Evolutionary conservation across 2,113 vertebrate genomes (phyloP).

Genomic region (Saguinus imperator): DNA sequence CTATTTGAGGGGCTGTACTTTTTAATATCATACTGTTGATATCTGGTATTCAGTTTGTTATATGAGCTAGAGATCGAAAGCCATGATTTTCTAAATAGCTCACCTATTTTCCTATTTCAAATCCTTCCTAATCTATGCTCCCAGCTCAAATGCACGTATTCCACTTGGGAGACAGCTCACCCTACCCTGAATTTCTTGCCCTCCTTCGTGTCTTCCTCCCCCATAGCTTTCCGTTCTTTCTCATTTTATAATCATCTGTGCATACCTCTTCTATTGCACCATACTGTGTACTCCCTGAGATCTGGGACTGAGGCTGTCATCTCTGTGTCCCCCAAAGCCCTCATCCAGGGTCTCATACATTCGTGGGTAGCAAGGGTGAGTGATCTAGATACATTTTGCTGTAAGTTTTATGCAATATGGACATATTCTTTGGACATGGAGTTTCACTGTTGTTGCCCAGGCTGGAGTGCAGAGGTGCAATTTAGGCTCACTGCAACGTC

Average conservation of each 20-base stretch:
- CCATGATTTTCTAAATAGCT: slow-evolving; percentile 31
- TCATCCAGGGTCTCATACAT: background rate
- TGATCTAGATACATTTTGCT: background rate
- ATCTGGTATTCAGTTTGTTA: slow-evolving; percentile 1
- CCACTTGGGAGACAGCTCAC: background rate
- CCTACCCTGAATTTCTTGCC: background rate
- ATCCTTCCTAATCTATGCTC: background rate
- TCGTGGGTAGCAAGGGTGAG: background rate
- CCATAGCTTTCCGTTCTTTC: background rate
- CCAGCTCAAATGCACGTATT: background rate
- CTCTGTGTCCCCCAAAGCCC: background rate
- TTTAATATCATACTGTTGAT: background rate
- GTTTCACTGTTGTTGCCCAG: too few species aligned
- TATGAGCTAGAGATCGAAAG: background rate
- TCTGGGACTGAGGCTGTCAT: background rate
- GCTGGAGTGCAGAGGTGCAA: too few species aligned
- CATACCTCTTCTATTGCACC: background rate
- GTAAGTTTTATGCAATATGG: too few species aligned
- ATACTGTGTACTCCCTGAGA: background rate
- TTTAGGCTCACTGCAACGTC: too few species aligned
- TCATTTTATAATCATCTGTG: background rate
- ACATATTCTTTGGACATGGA: too few species aligned
- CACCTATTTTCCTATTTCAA: background rate
- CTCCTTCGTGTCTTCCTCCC: background rate
- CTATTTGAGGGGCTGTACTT: background rate